phyloP scores from a whole-genome alignment of 1,140 invertebrate genomes.

The Hestina assimilis region DNA sequence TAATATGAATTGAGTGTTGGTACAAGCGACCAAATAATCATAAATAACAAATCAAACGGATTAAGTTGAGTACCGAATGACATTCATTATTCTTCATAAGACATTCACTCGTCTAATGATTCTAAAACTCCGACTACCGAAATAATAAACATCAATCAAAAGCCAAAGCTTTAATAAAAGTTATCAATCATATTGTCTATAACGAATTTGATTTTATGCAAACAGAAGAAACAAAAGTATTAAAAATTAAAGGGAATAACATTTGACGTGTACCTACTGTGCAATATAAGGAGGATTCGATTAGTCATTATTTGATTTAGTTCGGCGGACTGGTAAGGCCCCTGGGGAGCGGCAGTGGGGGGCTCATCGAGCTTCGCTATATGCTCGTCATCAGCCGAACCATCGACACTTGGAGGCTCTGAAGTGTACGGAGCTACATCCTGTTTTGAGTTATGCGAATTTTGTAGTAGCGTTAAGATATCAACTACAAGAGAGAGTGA shows the following conservation, averaged over 20 bases:
- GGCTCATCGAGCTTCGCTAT: constrained; percentile 57
- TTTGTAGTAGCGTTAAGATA: constrained; percentile 12
- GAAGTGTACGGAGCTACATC: constrained; percentile 43
- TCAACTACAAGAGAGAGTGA: too few relatives aligned
- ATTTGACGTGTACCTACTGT: constrained; percentile 77
- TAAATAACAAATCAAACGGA: constrained; percentile 38
- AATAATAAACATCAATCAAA: constrained; percentile 77
- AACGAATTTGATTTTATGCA: constrained; percentile 72
- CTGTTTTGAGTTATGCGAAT: constrained; percentile 19
- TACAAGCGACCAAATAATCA: constrained; percentile 31
- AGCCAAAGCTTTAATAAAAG: constrained; percentile 68
- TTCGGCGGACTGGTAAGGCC: constrained; percentile 59
- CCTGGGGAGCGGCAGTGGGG: constrained; percentile 62
- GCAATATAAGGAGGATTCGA: constrained; percentile 76
- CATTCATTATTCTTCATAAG: constrained; percentile 74
- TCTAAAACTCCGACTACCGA: constrained; percentile 75
- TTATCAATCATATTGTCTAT: constrained; percentile 75
- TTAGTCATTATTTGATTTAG: constrained; percentile 79
- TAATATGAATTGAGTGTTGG: constrained; percentile 60
- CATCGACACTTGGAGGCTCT: constrained; percentile 67
- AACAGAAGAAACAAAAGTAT: constrained; percentile 68
- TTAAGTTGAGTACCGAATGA: constrained; percentile 42
- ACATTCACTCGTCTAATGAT: constrained; percentile 67
- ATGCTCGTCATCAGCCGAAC: constrained; percentile 60
- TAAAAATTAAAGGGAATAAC: constrained; percentile 73